phyloP scores from a whole-genome alignment of 1,140 invertebrate species.

The Dendrolimus punctatus region DNA sequence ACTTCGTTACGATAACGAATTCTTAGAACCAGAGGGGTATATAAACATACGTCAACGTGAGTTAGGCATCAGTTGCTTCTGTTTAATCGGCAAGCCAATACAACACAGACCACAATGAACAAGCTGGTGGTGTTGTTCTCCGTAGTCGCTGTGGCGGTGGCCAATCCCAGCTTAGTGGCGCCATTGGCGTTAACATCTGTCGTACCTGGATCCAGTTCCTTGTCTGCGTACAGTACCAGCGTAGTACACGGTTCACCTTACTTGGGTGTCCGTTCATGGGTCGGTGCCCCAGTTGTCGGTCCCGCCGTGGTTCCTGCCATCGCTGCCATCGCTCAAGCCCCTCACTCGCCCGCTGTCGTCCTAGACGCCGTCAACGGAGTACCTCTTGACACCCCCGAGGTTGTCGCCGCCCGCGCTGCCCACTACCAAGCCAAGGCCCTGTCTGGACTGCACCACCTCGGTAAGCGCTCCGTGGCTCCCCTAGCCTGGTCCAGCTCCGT shows the following conservation, averaged over 20 bases:
- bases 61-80: constrained; percentile 51
- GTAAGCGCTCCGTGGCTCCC: constrained; percentile 35
- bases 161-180: constrained; percentile 52
- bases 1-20: constrained; percentile 37
- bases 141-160: constrained; percentile 49
- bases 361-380: constrained; percentile 50
- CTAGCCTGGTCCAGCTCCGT: constrained; percentile 2
- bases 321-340: constrained; percentile 33
- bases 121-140: constrained; percentile 63
- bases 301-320: constrained; percentile 28
- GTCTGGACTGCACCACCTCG: constrained; percentile 45
- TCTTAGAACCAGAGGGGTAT: constrained; percentile 25
- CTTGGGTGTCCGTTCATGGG: constrained; percentile 20
- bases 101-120: constrained; percentile 72
- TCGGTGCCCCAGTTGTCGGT: constrained; percentile 27
- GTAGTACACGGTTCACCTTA: constrained; percentile 41
- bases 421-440: constrained; percentile 61
- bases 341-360: constrained; percentile 52
- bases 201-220: constrained; percentile 37
- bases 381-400: constrained; percentile 63
- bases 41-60: constrained; percentile 31
- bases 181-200: constrained; percentile 44
- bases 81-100: constrained; percentile 34
- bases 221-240: constrained; percentile 57
- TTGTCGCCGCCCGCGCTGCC: constrained; percentile 63